Conservation (phyloP, 2,797 vertebrate species). For the Serranus cabrilla region DNA sequence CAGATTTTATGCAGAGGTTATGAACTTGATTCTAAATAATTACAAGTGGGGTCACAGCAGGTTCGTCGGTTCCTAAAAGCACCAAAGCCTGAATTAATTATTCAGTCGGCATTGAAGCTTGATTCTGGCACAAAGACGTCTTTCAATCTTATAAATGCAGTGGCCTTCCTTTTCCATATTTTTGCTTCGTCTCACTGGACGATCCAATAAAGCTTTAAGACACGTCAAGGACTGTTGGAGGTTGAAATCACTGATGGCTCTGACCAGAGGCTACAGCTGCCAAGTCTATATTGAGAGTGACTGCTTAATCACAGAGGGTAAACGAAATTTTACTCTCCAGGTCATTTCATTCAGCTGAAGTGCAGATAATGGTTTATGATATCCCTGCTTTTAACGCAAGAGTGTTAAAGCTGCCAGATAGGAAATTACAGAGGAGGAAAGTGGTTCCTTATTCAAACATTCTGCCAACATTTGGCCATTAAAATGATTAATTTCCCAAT, state of each 20-base stretch:
- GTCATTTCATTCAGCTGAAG: constrained; percentile 14
- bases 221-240: constrained; percentile 26
- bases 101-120: neutral
- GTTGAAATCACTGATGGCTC: constrained; percentile 16
- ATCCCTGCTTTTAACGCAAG: neutral
- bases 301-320: constrained; percentile 8
- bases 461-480: neutral
- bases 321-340: neutral
- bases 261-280: constrained; percentile 1
- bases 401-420: constrained; percentile 3
- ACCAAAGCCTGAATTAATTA: neutral
- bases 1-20: neutral
- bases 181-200: constrained; percentile 17
- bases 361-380: constrained; percentile 10
- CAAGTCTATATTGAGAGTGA: constrained; percentile 16
- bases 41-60: neutral
- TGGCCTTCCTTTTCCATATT: neutral
- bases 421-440: neutral
- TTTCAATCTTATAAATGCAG: neutral
- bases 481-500: neutral
- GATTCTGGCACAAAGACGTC: constrained; percentile 2
- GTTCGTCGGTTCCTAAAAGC: neutral
- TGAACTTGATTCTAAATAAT: neutral
- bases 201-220: constrained; percentile 12
- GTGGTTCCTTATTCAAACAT: neutral